A percentile compares a stretch with the other conserved stretches of the same genome.
phyloP scores from a whole-genome alignment of 2,797 vertebrate genomes.

The Propithecus deckenii region DNA sequence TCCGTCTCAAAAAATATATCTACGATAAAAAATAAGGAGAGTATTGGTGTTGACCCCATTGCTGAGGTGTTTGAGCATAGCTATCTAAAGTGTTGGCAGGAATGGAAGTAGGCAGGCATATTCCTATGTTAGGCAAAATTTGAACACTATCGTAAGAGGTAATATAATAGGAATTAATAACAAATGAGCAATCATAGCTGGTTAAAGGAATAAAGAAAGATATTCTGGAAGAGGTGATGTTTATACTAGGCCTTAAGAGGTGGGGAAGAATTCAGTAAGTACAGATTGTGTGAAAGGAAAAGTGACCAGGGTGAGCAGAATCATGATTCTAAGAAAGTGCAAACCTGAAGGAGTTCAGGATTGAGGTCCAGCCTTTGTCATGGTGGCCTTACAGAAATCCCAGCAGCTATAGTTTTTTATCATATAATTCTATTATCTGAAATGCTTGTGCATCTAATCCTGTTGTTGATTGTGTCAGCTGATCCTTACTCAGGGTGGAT shows the following conservation, averaged over 20 bases:
- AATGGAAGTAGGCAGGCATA: background rate
- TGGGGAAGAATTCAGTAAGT: background rate
- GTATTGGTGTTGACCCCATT: background rate
- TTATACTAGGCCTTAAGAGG: background rate
- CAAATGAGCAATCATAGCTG: background rate
- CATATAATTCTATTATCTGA: background rate
- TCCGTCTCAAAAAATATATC: no score
- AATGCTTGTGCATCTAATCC: background rate
- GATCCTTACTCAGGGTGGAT: background rate
- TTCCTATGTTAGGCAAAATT: constrained; percentile 21
- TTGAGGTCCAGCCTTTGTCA: background rate
- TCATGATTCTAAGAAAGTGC: background rate
- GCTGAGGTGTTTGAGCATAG: background rate
- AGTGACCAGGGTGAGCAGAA: background rate
- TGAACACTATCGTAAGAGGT: background rate
- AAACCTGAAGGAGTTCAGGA: background rate
- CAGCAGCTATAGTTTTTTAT: background rate
- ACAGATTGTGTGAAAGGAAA: background rate
- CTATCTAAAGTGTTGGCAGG: background rate
- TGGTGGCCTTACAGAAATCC: background rate
- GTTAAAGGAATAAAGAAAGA: background rate
- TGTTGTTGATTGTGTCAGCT: background rate
- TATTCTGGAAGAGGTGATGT: background rate
- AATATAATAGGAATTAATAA: constrained; percentile 12
- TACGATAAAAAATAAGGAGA: background rate